Base-by-base conservation (phyloP, 2,888 invertebrate species). In the Smittia sp. region DNA sequence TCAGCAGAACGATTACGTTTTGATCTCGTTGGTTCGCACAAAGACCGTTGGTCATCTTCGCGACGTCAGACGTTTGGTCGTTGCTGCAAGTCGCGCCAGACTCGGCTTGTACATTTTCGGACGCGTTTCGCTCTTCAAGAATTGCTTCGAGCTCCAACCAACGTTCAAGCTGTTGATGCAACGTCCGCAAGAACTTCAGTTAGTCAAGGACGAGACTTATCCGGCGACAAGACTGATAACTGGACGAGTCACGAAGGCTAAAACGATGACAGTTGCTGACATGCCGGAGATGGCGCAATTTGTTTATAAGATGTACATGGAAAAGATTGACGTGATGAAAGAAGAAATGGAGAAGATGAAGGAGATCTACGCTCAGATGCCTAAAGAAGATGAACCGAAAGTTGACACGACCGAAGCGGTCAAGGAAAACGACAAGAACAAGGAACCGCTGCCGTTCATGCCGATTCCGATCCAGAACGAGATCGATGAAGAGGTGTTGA, bases 1-100 rank as follows among this genome's bases (percentile, higher is more conserved):
- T 74, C 99, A 99, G 80, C 99, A 99, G 83, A 99, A 99, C 83
- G 99, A 99, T 83, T 96, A 94, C 79, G 96, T 99, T 75, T 86
- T 99, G 15, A 86, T 99, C 67, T 99, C 98, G 0, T 84, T 99
- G 65, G 99, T 99, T 22, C 88, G 98, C 75, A 98, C 98, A 0
- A 91, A 91, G 79, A 94, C 96, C 0, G 98, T 99, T n/a, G 99
- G 99, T 41, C 99, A 99, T 85, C 86, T 99, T 76, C 86, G 98
- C 38, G 99, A 99, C 84, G 93, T 98, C 0, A 87, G 99, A 7
- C 91, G 99, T 79, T 87, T 99, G 75, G 92, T 99, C 58, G 99
- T 99, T 1, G 99, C 99, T 1, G 94, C 99, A 88, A 99, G 98
- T 73, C 88, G 99, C 78, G 98, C 99, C 0, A 86, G 99, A 11